Evolutionary conservation across 1,140 invertebrate species (phyloP), one percentile per base, ranked within the genome.

Genomic region (Drusus annulatus): DNA sequence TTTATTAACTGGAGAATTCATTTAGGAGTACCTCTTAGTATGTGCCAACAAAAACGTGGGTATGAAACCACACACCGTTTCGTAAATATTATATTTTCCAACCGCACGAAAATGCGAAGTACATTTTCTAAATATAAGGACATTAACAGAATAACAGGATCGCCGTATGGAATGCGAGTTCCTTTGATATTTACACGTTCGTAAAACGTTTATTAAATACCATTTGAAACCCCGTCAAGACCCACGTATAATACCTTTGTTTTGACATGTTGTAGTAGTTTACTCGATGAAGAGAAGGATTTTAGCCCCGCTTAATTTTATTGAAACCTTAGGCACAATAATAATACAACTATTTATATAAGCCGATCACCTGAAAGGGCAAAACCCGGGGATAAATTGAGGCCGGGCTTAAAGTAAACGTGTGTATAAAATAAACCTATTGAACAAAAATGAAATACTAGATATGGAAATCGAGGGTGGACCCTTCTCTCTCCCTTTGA

Each of bases 391-490:
- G 10, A 63, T 25, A 63, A 31, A 63, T 25, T 28, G 23, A 25
- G n/a, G 21, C 60, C 60, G 6, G 31, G 31, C 31, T 6, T 36
- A 36, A 36, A 36, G 31, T 36, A 36, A 36, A 36, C 8, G 31
- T 36, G 31, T 36, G 31, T 36, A 7, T 56, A 56, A n/a, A 56
- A 19, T 56, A 56, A n/a, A 56, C 19, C 0, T n/a, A 56, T 3
- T 19, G 52, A 56, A 56, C 52, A 56, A 56, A 69, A 45, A 69
- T 36, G 17, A 69, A 36, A 36, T 68, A 31, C 25, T 28, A n/a
- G 28, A 68, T 69, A 50, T 69, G 65, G 65, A 69, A 69, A 69
- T 69, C 25, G 16, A n/a, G 21, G 65, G 28, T 7, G 31, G 36
- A 6, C 16, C 28, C 3, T 45, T n/a, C 31, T 31, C 31, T 63